Percentiles rank a stretch among this genome's conserved stretches.
Conservation (phyloP, 1,140 invertebrate genomes). For the Chrysomallon squamiferum region DNA sequence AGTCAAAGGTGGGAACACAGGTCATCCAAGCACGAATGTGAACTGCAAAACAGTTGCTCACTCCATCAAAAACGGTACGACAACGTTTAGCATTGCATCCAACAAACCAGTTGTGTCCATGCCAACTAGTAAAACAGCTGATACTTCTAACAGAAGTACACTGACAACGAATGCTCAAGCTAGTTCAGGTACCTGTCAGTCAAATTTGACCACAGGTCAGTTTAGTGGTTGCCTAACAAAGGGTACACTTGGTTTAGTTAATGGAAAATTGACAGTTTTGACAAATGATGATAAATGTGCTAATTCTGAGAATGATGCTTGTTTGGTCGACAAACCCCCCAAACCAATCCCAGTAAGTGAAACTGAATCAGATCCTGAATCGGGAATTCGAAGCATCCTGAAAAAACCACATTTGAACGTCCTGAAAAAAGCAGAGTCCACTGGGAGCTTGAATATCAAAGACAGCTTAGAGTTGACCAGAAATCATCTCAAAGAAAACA, state of each 20-base stretch:
- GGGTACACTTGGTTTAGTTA: conserved; percentile 8
- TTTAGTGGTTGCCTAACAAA: conserved; percentile 1
- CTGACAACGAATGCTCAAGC: too few species aligned
- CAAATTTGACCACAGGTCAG: too few species aligned
- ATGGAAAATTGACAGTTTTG: conserved; percentile 8
- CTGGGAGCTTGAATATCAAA: conserved; percentile 19
- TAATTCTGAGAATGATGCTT: too few species aligned
- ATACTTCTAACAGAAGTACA: too few species aligned
- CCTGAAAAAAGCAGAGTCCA: conserved; percentile 24
- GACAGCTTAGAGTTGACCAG: conserved; percentile 41
- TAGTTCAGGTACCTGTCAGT: too few species aligned
- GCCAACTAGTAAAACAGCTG: too few species aligned
- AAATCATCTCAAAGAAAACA: background rate
- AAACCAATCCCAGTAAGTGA: conserved; percentile 12
- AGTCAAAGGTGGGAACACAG: too few species aligned
- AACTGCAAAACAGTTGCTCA: too few species aligned
- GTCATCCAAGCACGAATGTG: too few species aligned
- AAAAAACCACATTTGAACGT: conserved; percentile 22
- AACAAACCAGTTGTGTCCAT: too few species aligned
- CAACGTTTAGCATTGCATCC: too few species aligned
- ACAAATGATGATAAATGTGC: background rate
- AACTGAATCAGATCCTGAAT: background rate
- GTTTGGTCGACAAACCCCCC: background rate
- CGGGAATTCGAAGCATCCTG: conserved; percentile 26
- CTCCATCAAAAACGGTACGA: too few species aligned